Evolutionary conservation across 2,797 vertebrate genomes (phyloP), one percentile per base, ranked within the genome.

Genomic region (Arrhamphus sclerolepis): DNA sequence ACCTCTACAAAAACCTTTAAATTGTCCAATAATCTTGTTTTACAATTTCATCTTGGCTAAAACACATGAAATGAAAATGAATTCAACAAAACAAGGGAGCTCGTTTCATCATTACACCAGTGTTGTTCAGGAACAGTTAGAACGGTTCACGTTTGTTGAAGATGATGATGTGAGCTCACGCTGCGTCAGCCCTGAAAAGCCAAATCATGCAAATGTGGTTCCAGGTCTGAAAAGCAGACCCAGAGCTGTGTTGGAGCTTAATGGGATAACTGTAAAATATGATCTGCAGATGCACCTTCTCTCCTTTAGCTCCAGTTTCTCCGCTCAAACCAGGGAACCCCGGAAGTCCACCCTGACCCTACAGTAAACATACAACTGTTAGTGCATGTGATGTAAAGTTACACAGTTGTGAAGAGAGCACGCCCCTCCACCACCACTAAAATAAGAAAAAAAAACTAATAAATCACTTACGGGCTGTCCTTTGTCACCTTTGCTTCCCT

Each of bases 281-380:
- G 0, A 52, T 16, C 3, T 50, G 58, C 17, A 29, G 9, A 51
- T 47, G 0, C 67, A 96, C 93, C 92, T 96, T 95, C 48, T 94
- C 91, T 62, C 94, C 94, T 91, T 93, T 93, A 21, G 56, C 6
- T 48, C 93, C 92, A 46, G 67, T 43, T 62, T 91, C 85, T 79
- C 93, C 94, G 72, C 78, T 76, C 53, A 88, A 59, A 54, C 93
- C 94, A 60, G 88, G 71, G 72, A 59, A 58, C 26, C 93, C 93
- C 11, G 73, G 80, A 46, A 42, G 11, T 49, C 90, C 92, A 66
- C 54, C 86, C 42, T 90, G 77, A 71, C 89, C 93, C 95, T 96
- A 14, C 31, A 1, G 31, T 20, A 4, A 71, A 68, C 49, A 47
- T 3, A 58, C 0, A 19, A 7, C 50, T 28, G 4, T 72, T 18